Evolutionary conservation across 2,888 invertebrate genomes (phyloP).

Genomic region (Siphlonurus alternatus): DNA sequence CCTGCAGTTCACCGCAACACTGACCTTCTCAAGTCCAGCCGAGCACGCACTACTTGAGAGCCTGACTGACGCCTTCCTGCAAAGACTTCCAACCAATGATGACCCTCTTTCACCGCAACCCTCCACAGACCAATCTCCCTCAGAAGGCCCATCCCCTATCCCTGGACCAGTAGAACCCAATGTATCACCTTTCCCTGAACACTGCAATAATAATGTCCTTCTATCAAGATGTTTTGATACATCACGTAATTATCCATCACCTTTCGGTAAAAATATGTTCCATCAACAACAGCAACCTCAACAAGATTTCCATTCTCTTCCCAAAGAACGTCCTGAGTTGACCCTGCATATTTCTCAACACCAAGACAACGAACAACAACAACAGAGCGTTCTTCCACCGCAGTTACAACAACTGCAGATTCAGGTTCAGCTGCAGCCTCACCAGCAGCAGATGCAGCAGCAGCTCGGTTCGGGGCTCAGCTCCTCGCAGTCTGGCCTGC

Average conservation of each 20-base stretch:
- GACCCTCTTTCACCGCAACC: slow-evolving; percentile 7
- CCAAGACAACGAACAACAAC: slow-evolving; percentile 22
- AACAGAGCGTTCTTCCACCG: slow-evolving; percentile 28
- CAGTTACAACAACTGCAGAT: slow-evolving; percentile 49
- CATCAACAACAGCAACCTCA: slow-evolving; percentile 19
- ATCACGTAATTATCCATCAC: slow-evolving; percentile 18
- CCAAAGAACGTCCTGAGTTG: slow-evolving; percentile 42
- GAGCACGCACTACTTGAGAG: slow-evolving; percentile 57
- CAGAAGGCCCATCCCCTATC: slow-evolving; percentile 1
- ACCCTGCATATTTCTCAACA: slow-evolving; percentile 29
- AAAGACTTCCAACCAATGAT: slow-evolving; percentile 36
- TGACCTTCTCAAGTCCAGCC: slow-evolving; percentile 61
- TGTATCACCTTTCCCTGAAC: slow-evolving; percentile 55
- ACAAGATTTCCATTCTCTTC: slow-evolving; percentile 38
- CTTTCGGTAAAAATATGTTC: slow-evolving; percentile 13
- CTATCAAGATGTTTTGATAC: slow-evolving; percentile 13
- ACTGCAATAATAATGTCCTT: slow-evolving; percentile 19
- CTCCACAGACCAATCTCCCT: not conserved
- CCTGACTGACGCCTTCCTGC: slow-evolving; percentile 61
- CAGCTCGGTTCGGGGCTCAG: slow-evolving; percentile 1
- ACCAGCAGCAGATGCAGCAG: slow-evolving; percentile 33
- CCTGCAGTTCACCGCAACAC: slow-evolving; percentile 61
- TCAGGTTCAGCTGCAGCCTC: slow-evolving; percentile 52
- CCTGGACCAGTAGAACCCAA: slow-evolving; percentile 40
- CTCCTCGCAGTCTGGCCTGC: slow-evolving; percentile 13